These are phyloP conservation scores for Drosophila nigricruria DNA, from an alignment of 2,888 invertebrate genomes.

Conservation along the genomic window DNA sequence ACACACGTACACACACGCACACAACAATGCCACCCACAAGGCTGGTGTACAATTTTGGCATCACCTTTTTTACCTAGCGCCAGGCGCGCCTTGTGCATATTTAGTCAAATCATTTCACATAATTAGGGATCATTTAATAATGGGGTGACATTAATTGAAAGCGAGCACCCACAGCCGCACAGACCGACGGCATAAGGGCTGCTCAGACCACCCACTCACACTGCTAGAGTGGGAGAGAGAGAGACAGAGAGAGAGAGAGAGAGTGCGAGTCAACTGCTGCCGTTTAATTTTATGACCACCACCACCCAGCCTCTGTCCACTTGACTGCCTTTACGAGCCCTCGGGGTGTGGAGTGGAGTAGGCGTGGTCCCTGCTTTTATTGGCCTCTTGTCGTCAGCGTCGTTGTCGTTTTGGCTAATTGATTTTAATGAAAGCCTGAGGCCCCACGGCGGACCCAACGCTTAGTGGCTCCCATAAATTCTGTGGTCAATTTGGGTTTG, in stretches of 20 bases:
- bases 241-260: not conserved
- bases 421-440: constrained; percentile 74
- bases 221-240: not conserved
- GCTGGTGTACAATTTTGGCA: constrained; percentile 47
- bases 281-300: constrained; percentile 76
- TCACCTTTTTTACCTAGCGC: constrained; percentile 59
- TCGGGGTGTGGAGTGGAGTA: constrained; percentile 21
- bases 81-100: constrained; percentile 65
- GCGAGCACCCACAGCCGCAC: constrained; percentile 36
- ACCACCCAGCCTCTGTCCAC: constrained; percentile 69
- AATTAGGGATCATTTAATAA: constrained; percentile 86
- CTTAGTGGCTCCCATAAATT: constrained; percentile 74
- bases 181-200: constrained; percentile 28
- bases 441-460: constrained; percentile 42
- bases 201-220: constrained; percentile 27
- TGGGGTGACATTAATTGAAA: constrained; percentile 86
- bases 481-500: constrained; percentile 83
- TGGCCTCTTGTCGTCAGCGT: constrained; percentile 66
- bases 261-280: constrained; percentile 43
- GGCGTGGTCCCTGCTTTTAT: constrained; percentile 79
- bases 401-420: constrained; percentile 62
- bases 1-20: not conserved
- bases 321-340: constrained; percentile 72
- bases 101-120: constrained; percentile 85
- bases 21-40: not conserved